Percentiles rank a stretch among this genome's conserved stretches.
Conservation (phyloP, 2,888 invertebrate species). For the Plebejus melissa region DNA sequence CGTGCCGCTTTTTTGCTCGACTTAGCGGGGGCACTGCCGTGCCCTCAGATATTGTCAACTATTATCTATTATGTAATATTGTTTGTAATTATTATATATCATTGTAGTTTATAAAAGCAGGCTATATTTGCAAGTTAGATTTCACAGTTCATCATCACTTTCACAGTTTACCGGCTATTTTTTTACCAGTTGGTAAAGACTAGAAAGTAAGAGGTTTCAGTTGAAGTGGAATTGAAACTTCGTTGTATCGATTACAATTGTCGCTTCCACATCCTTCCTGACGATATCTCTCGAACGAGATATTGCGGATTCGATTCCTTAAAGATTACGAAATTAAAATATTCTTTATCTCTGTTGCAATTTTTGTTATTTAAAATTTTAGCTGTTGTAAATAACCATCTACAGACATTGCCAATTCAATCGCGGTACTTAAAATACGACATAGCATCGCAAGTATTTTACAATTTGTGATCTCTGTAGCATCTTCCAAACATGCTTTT, state of each 20-base stretch:
- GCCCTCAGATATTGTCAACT: too few relatives aligned
- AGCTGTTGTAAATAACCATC: too few relatives aligned
- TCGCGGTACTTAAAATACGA: too few relatives aligned
- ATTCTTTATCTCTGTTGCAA: background rate
- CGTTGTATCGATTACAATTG: background rate
- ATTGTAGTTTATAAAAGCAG: background rate
- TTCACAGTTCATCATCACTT: background rate
- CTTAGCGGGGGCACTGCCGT: too few relatives aligned
- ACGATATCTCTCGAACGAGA: background rate
- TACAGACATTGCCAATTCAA: too few relatives aligned
- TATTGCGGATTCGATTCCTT: background rate
- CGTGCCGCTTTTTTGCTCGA: too few relatives aligned
- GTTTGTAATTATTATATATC: too few relatives aligned
- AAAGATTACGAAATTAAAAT: background rate
- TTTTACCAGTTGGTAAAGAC: background rate
- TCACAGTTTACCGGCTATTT: background rate
- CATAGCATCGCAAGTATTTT: too few relatives aligned
- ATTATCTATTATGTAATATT: too few relatives aligned
- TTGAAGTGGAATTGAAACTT: background rate
- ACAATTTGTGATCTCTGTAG: background rate
- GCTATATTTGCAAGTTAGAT: background rate
- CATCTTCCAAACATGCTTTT: background rate
- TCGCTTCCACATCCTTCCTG: background rate
- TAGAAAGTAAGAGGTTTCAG: background rate
- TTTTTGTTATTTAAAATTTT: too few relatives aligned